Evolutionary conservation across 2,888 invertebrate genomes (phyloP).

Genomic region (Catotricha subobsoleta): DNA sequence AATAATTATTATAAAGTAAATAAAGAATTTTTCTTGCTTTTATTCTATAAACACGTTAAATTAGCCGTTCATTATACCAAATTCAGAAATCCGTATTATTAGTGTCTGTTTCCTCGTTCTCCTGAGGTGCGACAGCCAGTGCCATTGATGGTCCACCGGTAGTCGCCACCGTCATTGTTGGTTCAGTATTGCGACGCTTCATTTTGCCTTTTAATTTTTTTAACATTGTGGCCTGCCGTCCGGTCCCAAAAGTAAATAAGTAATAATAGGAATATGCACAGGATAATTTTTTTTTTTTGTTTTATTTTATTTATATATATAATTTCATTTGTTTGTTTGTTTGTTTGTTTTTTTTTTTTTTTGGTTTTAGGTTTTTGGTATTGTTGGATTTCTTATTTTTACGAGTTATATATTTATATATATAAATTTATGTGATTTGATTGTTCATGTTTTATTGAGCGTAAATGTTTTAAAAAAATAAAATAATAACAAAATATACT

Average conservation of each 20-base stretch:
- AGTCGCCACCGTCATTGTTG: constrained; percentile 41
- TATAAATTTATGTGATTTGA: too few species aligned
- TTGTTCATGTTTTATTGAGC: neutral
- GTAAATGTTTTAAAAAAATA: constrained; percentile 2
- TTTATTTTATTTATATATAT: neutral
- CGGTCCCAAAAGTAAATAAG: constrained; percentile 16
- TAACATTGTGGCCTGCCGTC: constrained; percentile 91
- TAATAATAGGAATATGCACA: neutral
- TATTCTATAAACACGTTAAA: constrained; percentile 32
- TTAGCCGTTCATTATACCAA: constrained; percentile 54
- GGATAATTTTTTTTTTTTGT: neutral
- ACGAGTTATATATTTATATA: too few species aligned
- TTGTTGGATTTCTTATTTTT: too few species aligned
- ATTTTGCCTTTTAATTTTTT: constrained; percentile 96
- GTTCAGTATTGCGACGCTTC: constrained; percentile 88
- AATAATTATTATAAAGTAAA: too few species aligned
- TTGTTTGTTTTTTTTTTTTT: neutral
- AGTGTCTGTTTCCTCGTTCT: constrained; percentile 21
- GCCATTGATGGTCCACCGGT: constrained; percentile 27
- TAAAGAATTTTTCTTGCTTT: neutral
- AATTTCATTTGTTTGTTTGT: neutral
- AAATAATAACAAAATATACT: neutral
- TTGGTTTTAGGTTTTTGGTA: neutral
- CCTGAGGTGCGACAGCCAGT: constrained; percentile 28
- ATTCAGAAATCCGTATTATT: constrained; percentile 44